A percentile compares a stretch with the other conserved stretches of the same genome.
Evolutionary conservation across 2,797 vertebrate genomes (phyloP).

Genomic region (Periophthalmus magnuspinnatus): DNA sequence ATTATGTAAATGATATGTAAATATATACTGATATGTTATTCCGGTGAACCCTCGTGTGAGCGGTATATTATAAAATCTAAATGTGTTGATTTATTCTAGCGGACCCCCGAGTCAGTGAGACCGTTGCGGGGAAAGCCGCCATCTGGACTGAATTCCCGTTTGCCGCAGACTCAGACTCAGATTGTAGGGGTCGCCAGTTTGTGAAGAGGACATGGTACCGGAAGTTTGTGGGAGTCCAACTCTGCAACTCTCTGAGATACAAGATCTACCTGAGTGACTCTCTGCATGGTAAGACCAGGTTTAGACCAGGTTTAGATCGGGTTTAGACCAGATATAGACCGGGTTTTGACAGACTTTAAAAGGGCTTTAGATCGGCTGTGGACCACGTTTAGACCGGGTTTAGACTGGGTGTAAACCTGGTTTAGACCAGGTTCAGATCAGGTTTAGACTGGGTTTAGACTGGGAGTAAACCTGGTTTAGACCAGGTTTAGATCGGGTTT

Average conservation of each 20-base stretch:
- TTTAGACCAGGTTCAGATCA: too few relatives aligned
- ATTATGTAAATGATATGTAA: too few relatives aligned
- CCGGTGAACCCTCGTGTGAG: too few relatives aligned
- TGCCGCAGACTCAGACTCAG: conserved; percentile 86
- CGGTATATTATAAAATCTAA: not conserved
- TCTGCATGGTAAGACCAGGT: conserved; percentile 83
- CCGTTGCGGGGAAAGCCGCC: conserved; percentile 88
- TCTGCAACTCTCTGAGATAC: conserved; percentile 95
- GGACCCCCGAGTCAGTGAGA: conserved; percentile 91
- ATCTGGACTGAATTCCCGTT: conserved; percentile 97
- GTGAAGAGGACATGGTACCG: conserved; percentile 98
- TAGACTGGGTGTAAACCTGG: too few relatives aligned
- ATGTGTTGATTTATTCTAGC: conserved; percentile 66
- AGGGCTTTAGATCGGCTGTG: too few relatives aligned
- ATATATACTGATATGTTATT: too few relatives aligned
- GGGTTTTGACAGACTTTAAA: not conserved
- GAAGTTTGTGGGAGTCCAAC: conserved; percentile 94
- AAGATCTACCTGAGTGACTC: conserved; percentile 96
- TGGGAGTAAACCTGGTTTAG: too few relatives aligned
- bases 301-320: conserved; percentile 34
- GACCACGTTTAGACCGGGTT: not conserved
- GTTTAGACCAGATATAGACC: not conserved
- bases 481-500: too few relatives aligned
- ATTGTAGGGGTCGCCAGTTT: conserved; percentile 91
- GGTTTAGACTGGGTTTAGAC: too few relatives aligned